A percentile compares a stretch with the other conserved stretches of the same genome.
phyloP scores from a whole-genome alignment of 2,888 invertebrate genomes.

The Nezara viridula region DNA sequence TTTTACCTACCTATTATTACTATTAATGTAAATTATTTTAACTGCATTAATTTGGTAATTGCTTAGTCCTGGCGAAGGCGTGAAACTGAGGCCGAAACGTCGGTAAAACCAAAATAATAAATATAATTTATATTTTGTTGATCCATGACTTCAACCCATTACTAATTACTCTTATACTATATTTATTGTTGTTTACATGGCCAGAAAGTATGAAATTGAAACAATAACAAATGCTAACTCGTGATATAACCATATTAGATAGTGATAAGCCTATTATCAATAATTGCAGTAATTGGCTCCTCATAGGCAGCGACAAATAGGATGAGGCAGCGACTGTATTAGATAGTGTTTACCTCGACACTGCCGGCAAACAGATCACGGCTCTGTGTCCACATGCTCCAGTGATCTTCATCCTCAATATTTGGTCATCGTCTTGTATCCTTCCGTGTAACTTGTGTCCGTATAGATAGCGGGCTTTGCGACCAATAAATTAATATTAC shows the following conservation, averaged over 20 bases:
- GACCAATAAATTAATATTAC: not conserved
- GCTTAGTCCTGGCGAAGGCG: no score
- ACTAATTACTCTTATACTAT: no score
- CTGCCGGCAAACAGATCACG: not conserved
- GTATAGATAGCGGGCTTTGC: not conserved
- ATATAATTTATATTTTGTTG: no score
- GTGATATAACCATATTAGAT: not conserved
- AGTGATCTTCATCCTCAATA: slow-evolving; percentile 2
- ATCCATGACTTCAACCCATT: no score
- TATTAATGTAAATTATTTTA: no score
- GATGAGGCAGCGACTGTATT: not conserved
- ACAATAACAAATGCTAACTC: no score
- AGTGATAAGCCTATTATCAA: not conserved
- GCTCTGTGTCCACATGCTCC: not conserved
- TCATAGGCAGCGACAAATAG: not conserved
- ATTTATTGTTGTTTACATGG: no score
- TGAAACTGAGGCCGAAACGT: no score
- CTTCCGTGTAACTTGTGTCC: not conserved
- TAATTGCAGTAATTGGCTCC: not conserved
- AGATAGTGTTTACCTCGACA: not conserved
- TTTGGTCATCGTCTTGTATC: not conserved
- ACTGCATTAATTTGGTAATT: no score
- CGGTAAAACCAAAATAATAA: no score
- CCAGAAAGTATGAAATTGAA: no score
- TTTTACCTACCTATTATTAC: no score